Percentiles rank a stretch among this genome's conserved stretches.
phyloP scores from a whole-genome alignment of 2,888 invertebrate species.

The Isotomurus palustris region DNA sequence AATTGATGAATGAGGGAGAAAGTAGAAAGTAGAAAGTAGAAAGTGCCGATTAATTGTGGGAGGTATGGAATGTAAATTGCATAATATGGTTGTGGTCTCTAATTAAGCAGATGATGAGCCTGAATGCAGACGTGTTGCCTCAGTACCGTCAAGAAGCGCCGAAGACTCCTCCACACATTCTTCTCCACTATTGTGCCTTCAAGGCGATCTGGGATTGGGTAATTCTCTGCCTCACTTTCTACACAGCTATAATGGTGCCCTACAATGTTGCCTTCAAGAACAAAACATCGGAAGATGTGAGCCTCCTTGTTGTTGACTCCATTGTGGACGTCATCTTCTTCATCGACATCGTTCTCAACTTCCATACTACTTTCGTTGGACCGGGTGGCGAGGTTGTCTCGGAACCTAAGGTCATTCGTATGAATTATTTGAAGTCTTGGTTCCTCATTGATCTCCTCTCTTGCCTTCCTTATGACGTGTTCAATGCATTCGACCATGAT shows the following conservation, averaged over 20 bases:
- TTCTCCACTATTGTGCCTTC: constrained; percentile 90
- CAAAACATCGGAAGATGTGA: constrained; percentile 95
- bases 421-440: constrained; percentile 99
- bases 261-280: constrained; percentile 99
- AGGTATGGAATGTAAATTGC: too few relatives aligned
- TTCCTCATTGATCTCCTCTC: constrained; percentile 98
- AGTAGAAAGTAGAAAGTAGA: too few relatives aligned
- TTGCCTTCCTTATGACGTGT: constrained; percentile 99
- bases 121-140: constrained; percentile 96
- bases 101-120: constrained; percentile 80
- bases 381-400: constrained; percentile 75
- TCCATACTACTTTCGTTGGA: constrained; percentile 99
- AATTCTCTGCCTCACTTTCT: constrained; percentile 98
- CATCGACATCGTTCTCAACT: constrained; percentile 99
- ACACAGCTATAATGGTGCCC: constrained; percentile 95
- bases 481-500: constrained; percentile 99
- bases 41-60: too few relatives aligned
- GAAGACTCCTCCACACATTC: constrained; percentile 98
- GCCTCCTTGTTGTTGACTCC: constrained; percentile 86
- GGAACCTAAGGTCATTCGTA: constrained; percentile 95
- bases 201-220: constrained; percentile 72
- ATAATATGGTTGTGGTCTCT: too few relatives aligned
- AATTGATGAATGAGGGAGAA: too few relatives aligned
- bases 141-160: constrained; percentile 99
- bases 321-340: constrained; percentile 99